Conservation (phyloP, 2,888 invertebrate species). For the Standfussiana lucernea region DNA sequence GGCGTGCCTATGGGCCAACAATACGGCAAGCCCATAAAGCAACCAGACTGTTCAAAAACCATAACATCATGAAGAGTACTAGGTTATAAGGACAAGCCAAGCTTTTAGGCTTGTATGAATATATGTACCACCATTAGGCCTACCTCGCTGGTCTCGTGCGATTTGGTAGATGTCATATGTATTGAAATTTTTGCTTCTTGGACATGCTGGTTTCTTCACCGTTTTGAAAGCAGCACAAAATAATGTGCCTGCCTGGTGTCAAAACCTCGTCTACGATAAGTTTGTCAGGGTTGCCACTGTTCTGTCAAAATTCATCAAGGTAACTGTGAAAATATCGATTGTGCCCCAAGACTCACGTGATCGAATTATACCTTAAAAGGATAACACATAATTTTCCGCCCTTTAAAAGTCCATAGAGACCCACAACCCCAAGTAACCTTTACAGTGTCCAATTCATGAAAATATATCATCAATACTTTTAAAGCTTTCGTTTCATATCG, state of each 20-base stretch:
- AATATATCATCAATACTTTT: constrained; percentile 48
- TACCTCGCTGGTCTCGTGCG: neutral
- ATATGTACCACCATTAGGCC: neutral
- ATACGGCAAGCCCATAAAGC: neutral
- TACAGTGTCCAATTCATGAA: constrained; percentile 21
- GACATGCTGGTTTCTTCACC: neutral
- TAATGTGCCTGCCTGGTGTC: neutral
- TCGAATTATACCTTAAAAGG: constrained; percentile 35
- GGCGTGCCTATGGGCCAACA: neutral
- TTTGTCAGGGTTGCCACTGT: neutral
- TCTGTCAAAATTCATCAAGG: neutral
- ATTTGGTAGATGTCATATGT: neutral
- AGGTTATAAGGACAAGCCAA: neutral
- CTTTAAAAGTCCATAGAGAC: constrained; percentile 35
- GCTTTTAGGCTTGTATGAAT: neutral
- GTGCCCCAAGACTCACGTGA: neutral
- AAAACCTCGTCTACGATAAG: neutral
- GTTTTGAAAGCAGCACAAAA: neutral
- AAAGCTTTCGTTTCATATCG: constrained; percentile 27
- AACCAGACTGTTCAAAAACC: neutral
- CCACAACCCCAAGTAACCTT: constrained; percentile 41
- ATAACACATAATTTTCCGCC: constrained; percentile 17
- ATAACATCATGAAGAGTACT: neutral
- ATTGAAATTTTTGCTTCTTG: neutral
- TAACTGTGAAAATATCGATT: neutral